Evolutionary conservation across 2,797 vertebrate species (phyloP), one percentile per base, ranked within the genome.

Genomic region (Hemitrygon akajei): DNA sequence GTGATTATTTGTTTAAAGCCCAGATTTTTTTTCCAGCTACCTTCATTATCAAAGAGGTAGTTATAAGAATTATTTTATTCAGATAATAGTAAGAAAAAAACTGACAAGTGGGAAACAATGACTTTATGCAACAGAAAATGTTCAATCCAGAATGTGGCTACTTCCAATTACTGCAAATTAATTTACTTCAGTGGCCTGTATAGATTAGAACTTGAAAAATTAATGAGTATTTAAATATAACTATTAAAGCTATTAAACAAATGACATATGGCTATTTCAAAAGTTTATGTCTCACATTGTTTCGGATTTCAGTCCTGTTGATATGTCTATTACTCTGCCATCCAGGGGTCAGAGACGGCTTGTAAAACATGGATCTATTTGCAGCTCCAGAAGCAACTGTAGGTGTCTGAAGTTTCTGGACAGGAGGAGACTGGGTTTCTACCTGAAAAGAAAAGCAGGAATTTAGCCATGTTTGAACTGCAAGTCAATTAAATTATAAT

Each of bases 371-470:
- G 0, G 97, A 97, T 93, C 97, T 96, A 95, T 97, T 97, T 95
- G 95, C 94, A 93, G 97, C 96, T 94, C 97, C 95, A 7, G 97
- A 95, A 94, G 97, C 95, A 91, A 96, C 95, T 94, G 97, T 95
- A 94, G 98, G 98, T 94, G 97, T 97, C 95, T 98, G 94, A 20
- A 99, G 96, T 95, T 97, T 98, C 97, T 98, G 97, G 93, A 98
- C 98, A 7, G 99, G 98, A 47, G 99, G 99, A 94, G 96, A 95
- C 12, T 95, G 95, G 0, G 96, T 95, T 93, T 98, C 98, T 97
- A 98, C 95, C 99, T 99, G 96, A 91, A 96, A 93, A 81, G 93
- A 95, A 63, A 94, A 76, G 60, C 25, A 47, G 27, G 14, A 76
- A 76, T 76, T 93, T 56, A 25, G 6, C 71, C 12, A 12, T 37